Evolutionary conservation across 2,797 vertebrate species (phyloP), one percentile per base, ranked within the genome.

Genomic region (Salarias fasciatus): DNA sequence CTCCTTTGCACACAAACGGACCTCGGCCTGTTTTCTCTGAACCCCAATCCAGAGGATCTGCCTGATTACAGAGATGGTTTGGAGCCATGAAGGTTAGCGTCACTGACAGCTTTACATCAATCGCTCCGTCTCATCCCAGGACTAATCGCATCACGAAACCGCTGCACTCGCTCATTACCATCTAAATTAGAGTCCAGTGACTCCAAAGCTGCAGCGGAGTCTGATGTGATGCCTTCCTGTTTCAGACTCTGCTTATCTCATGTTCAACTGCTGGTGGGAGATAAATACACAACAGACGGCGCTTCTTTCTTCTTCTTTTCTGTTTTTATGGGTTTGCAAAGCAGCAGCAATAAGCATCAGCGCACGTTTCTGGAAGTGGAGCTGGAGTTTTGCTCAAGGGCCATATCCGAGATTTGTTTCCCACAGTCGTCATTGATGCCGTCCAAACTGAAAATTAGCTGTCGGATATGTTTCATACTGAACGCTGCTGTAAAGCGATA

Each of bases 91-190:
- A 70, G 42, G 10, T 37, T 45, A 33, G 30, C 49, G 56, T 53
- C 43, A 30, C 38, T 49, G 11, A 63, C 29, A 35, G 29, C 48
- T 51, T 64, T 31, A 42, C 46, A 50, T 75, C 55, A 68, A 57
- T 47, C 33, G 38, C 45, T 44, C 11, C 24, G 48, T 44, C 43
- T 74, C 29, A 7, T 69, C 47, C 50, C 33, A 53, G 0, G 43
- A 44, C 48, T 53, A 11, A 60, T 51, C 52, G 40, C 11, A 51
- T 40, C 37, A 45, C 41, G 41, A 63, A 79, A 53, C 35, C 56
- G 36, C 54, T 79, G 31, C 50, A 24, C 35, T 37, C 42, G 35
- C 37, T 58, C 72, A 82, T 77, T 79, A 60, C 54, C 65, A 72
- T 64, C 53, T 59, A 48, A 40, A 72, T 79, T 36, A 42, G 18